Conservation (phyloP, 1,140 invertebrate genomes). For the Bombus vancouverensis region DNA sequence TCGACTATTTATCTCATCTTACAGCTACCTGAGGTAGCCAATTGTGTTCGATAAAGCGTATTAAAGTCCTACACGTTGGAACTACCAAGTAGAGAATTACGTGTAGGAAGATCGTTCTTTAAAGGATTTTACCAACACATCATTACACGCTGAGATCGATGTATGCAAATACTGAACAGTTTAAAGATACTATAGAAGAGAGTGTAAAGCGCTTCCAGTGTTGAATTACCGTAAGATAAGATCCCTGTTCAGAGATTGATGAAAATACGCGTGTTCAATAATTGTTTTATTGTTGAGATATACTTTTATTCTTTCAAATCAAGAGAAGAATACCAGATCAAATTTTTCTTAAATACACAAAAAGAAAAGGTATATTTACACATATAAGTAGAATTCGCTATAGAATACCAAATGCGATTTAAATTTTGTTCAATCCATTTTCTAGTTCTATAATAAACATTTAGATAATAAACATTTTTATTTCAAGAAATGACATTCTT, state of each 20-base stretch:
- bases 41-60: constrained; percentile 43
- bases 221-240: not conserved
- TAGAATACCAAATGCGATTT: not conserved
- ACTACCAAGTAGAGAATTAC: not conserved
- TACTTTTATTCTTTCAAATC: not conserved
- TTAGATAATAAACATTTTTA: no score
- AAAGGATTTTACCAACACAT: constrained; percentile 10
- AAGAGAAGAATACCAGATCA: no score
- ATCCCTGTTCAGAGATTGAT: not conserved
- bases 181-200: not conserved
- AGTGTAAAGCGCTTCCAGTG: not conserved
- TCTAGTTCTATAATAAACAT: no score
- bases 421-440: not conserved
- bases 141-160: not conserved
- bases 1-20: constrained; percentile 55
- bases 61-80: constrained; percentile 4
- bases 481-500: not conserved
- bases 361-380: not conserved
- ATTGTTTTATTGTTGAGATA: not conserved
- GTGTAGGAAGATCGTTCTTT: not conserved
- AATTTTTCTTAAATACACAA: not conserved
- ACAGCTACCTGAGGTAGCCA: constrained; percentile 8
- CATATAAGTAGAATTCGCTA: not conserved
- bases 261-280: not conserved
- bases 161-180: constrained; percentile 6